phyloP scores from a whole-genome alignment of 2,113 vertebrate species.

The Archocentrus centrarchus region DNA sequence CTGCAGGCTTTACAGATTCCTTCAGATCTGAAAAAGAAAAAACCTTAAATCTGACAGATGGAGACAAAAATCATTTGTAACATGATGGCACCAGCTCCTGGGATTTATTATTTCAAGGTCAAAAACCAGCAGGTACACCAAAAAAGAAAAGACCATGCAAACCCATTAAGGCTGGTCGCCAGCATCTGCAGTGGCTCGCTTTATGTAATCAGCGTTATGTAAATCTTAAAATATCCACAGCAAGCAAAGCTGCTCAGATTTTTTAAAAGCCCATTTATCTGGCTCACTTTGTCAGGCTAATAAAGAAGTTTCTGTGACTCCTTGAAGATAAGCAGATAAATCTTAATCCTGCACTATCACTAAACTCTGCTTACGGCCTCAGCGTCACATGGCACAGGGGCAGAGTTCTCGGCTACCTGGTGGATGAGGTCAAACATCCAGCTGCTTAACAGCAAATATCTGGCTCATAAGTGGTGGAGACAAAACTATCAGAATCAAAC shows the following conservation, averaged over 20 bases:
- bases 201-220: neutral
- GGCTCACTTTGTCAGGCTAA: neutral
- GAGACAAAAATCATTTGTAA: neutral
- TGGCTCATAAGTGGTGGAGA: neutral
- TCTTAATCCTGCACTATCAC: neutral
- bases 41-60: neutral
- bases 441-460: neutral
- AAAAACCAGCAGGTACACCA: neutral
- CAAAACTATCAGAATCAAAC: neutral
- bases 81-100: neutral
- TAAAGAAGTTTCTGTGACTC: neutral
- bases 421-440: neutral
- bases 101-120: neutral
- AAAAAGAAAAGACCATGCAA: neutral
- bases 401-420: neutral
- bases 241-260: neutral
- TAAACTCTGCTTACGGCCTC: neutral
- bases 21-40: neutral
- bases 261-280: neutral
- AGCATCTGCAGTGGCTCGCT: neutral
- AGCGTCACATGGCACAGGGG: neutral
- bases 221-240: neutral
- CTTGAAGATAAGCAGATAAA: neutral
- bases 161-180: neutral
- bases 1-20: accelerated